Conservation (phyloP, 2,113 vertebrate genomes). For the Oreochromis niloticus region DNA sequence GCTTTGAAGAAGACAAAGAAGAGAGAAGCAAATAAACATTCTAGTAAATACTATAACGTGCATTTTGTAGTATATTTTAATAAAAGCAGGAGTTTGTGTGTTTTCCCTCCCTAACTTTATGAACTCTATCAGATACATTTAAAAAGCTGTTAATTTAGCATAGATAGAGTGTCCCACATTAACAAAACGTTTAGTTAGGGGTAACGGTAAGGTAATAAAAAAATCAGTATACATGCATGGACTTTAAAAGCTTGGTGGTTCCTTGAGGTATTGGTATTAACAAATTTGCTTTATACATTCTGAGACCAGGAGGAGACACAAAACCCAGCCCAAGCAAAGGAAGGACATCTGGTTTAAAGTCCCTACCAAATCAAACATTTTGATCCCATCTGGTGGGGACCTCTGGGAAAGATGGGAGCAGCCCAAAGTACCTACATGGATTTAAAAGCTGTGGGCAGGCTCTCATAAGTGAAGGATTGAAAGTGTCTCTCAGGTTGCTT, state of each 20-base stretch:
- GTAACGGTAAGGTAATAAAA: neutral
- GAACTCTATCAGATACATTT: neutral
- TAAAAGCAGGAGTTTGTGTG: neutral
- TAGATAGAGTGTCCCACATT: neutral
- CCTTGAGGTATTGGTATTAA: neutral
- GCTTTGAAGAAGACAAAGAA: neutral
- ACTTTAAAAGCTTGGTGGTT: neutral
- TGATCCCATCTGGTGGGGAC: neutral
- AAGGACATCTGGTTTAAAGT: neutral
- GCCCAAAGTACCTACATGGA: neutral
- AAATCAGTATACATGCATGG: neutral
- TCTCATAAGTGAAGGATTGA: neutral
- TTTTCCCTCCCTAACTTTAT: rapidly evolving
- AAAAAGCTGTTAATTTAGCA: neutral
- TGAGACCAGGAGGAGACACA: neutral
- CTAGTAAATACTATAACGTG: neutral
- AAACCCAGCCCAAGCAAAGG: neutral
- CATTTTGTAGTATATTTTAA: neutral
- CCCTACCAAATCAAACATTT: neutral
- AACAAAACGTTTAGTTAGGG: neutral
- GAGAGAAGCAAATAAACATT: neutral
- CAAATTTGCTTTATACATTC: neutral
- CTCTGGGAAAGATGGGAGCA: neutral
- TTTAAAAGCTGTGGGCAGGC: neutral
- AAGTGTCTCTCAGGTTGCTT: neutral